Evolutionary conservation across 64 coral and sea anemone genomes (phyloP).

Genomic region (Pocillopora damicornis): DNA sequence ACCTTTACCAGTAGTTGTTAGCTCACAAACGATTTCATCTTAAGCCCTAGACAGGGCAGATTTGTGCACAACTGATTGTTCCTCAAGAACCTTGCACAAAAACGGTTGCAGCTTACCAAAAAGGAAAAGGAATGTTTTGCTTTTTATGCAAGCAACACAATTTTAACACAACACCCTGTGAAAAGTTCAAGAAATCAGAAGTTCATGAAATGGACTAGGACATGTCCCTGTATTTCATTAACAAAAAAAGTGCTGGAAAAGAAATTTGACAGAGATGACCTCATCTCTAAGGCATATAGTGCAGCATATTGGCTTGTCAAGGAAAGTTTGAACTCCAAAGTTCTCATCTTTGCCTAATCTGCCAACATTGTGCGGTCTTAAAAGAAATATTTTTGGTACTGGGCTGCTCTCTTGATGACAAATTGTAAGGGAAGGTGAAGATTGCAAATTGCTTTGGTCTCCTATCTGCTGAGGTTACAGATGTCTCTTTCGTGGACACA

Average conservation of each 20-base stretch:
- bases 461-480: neutral
- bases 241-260: neutral
- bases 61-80: conserved; percentile 42
- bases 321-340: neutral
- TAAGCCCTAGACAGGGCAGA: conserved; percentile 28
- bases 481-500: conserved; percentile 11
- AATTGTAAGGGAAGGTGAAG: neutral
- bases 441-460: neutral
- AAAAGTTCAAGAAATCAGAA: conserved; percentile 33
- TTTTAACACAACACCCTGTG: conserved; percentile 31
- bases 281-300: conserved; percentile 1
- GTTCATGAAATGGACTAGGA: neutral
- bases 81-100: conserved; percentile 34
- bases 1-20: conserved; percentile 28
- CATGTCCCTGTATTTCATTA: neutral
- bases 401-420: neutral
- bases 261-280: neutral
- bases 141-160: conserved; percentile 49
- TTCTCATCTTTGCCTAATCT: conserved; percentile 4
- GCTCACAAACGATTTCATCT: conserved; percentile 17
- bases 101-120: conserved; percentile 16
- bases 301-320: conserved; percentile 10
- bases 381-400: conserved; percentile 6
- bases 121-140: neutral
- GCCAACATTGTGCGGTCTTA: conserved; percentile 1